Evolutionary conservation across 2,888 invertebrate genomes (phyloP).

Genomic region (Rotaria magnacalcarata): DNA sequence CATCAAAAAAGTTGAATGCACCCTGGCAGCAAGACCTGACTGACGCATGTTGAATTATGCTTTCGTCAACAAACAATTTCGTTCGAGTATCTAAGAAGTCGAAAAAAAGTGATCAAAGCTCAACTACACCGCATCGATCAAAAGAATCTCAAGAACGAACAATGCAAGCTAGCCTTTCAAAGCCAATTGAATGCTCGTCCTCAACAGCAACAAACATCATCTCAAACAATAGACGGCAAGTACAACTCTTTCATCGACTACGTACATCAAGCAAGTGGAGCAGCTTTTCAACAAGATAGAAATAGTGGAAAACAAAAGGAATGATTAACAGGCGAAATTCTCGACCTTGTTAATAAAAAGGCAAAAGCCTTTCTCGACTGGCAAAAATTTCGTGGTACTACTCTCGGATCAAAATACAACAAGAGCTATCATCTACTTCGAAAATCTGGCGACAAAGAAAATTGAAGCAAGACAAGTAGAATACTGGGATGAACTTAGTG

Average conservation of each 20-base stretch:
- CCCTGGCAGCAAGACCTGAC: not conserved
- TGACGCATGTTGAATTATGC: constrained; percentile 1
- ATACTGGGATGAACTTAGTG: not conserved
- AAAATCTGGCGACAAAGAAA: not conserved
- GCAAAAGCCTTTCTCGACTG: not conserved
- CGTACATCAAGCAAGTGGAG: not conserved
- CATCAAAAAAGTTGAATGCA: not conserved
- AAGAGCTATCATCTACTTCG: not conserved
- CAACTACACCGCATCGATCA: not conserved
- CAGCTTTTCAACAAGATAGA: not conserved
- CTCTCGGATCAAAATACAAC: not conserved
- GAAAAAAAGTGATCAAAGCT: not conserved
- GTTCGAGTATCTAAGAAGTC: not conserved
- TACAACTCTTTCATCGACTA: not conserved
- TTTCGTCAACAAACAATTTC: not conserved
- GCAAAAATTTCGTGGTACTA: not conserved
- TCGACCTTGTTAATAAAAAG: not conserved
- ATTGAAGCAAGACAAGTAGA: not conserved
- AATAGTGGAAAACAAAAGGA: not conserved
- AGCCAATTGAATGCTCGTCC: no score
- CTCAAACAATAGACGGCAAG: no score
- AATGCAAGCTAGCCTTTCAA: no score
- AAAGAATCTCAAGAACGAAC: no score
- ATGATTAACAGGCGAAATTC: not conserved
- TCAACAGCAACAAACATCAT: no score